A percentile compares a stretch with the other conserved stretches of the same genome.
Conservation (phyloP, 2,797 vertebrate species). For the Poeciliopsis presidionis region DNA sequence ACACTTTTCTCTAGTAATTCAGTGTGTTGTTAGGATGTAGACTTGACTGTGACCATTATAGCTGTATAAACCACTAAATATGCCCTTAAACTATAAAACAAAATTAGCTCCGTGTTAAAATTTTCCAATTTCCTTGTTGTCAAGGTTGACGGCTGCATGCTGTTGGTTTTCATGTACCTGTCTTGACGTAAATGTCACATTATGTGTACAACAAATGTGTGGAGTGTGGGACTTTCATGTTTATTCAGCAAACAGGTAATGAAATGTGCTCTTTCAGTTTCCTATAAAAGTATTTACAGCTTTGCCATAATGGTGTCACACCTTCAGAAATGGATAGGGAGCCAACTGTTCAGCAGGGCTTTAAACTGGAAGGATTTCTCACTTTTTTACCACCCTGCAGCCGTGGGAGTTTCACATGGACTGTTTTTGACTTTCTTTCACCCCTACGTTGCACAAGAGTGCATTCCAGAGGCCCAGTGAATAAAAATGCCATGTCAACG, state of each 20-base stretch:
- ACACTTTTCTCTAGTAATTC: neutral
- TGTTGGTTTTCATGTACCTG: conserved; percentile 5
- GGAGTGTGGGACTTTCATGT: conserved; percentile 26
- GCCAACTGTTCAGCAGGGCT: conserved; percentile 33
- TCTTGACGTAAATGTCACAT: conserved; percentile 44
- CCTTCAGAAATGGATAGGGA: conserved; percentile 7
- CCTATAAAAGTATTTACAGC: conserved; percentile 55
- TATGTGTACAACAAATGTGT: conserved; percentile 18
- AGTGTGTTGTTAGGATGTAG: neutral
- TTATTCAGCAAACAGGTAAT: conserved; percentile 52
- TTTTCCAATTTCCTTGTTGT: conserved; percentile 12
- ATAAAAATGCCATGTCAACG: conserved; percentile 81
- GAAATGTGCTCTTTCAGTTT: conserved; percentile 28
- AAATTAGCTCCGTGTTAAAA: conserved; percentile 8
- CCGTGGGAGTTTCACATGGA: conserved; percentile 64
- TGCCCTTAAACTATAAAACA: conserved; percentile 12
- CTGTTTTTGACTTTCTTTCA: conserved; percentile 69
- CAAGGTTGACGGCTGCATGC: conserved; percentile 1
- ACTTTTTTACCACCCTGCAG: conserved; percentile 44
- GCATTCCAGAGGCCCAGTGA: conserved; percentile 70
- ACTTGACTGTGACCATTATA: conserved; percentile 1
- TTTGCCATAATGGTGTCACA: conserved; percentile 34
- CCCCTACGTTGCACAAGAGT: conserved; percentile 67
- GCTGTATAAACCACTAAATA: neutral
- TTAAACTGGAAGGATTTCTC: conserved; percentile 35